These are phyloP conservation scores for Goniozus legneri DNA, from an alignment of 1,140 invertebrate species.

Conservation along the genomic window DNA sequence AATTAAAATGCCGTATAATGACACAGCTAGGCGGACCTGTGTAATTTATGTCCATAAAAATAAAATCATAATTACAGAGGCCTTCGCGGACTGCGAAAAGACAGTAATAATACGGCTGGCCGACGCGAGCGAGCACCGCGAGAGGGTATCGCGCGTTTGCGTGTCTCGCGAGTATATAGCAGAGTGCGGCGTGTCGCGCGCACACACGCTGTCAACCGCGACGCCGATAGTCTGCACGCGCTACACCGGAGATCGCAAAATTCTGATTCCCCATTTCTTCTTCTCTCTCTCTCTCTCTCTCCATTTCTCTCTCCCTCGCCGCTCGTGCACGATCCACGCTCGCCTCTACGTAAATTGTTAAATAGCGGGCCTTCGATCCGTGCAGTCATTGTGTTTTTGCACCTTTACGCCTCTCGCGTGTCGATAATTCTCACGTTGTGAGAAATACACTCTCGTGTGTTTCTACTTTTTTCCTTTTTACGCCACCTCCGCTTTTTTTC, in stretches of 20 bases:
- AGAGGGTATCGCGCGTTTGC: background rate
- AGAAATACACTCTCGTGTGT: too few species aligned
- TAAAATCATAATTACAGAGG: constrained; percentile 55
- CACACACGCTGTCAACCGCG: too few species aligned
- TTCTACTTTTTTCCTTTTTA: too few species aligned
- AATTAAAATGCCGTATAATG: constrained; percentile 55
- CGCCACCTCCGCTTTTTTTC: too few species aligned
- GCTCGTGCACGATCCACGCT: too few species aligned
- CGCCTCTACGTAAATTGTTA: too few species aligned
- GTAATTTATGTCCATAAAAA: constrained; percentile 55
- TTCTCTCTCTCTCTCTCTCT: background rate
- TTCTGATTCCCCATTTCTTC: background rate
- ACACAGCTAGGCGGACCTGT: constrained; percentile 45
- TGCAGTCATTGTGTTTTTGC: too few species aligned
- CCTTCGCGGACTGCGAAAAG: constrained; percentile 48
- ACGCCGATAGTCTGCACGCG: background rate
- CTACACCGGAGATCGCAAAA: background rate
- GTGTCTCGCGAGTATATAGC: too few species aligned
- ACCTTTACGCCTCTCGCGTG: background rate
- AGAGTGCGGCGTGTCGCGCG: too few species aligned
- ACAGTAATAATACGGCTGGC: constrained; percentile 47
- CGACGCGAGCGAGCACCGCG: constrained; percentile 8
- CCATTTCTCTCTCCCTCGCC: too few species aligned
- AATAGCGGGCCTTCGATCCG: too few species aligned
- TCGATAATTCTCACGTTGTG: too few species aligned